A percentile compares a stretch with the other conserved stretches of the same genome.
Evolutionary conservation across 1,140 invertebrate genomes (phyloP).

Genomic region (Vanessa atalanta): DNA sequence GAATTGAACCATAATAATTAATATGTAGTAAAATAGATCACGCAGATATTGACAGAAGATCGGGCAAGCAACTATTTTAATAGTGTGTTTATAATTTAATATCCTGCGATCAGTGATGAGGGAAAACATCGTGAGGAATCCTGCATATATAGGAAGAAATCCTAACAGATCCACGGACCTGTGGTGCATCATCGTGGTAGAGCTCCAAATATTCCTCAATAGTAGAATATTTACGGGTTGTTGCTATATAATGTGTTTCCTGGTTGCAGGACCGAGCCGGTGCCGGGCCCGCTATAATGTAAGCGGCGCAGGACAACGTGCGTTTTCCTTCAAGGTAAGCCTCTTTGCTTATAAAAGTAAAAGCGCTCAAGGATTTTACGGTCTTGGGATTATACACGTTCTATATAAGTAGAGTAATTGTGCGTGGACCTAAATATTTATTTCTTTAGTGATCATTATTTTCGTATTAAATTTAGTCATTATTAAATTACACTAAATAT

Average conservation of each 20-base stretch:
- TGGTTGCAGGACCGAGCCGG: conserved; percentile 62
- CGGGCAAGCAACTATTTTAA: no score
- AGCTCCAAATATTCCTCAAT: no score
- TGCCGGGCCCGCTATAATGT: conserved; percentile 73
- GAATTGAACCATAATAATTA: background rate
- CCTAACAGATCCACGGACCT: no score
- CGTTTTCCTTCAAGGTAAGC: conserved; percentile 75
- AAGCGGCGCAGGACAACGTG: conserved; percentile 68
- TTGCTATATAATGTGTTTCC: conserved; percentile 37
- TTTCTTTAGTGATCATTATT: background rate
- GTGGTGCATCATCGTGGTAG: no score
- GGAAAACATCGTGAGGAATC: no score
- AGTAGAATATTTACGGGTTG: background rate
- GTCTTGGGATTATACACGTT: conserved; percentile 18
- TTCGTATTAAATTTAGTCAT: no score
- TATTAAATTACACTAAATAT: no score
- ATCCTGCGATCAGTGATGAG: no score
- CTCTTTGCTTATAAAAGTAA: conserved; percentile 43
- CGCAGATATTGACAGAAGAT: no score
- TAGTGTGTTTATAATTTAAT: no score
- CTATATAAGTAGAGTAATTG: conserved; percentile 17
- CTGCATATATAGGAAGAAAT: no score
- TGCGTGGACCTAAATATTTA: background rate
- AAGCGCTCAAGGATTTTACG: conserved; percentile 36
- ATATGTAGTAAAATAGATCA: background rate